A percentile compares a stretch with the other conserved stretches of the same genome.
phyloP scores from a whole-genome alignment of 2,797 vertebrate genomes.

The Nyctalus aviator region DNA sequence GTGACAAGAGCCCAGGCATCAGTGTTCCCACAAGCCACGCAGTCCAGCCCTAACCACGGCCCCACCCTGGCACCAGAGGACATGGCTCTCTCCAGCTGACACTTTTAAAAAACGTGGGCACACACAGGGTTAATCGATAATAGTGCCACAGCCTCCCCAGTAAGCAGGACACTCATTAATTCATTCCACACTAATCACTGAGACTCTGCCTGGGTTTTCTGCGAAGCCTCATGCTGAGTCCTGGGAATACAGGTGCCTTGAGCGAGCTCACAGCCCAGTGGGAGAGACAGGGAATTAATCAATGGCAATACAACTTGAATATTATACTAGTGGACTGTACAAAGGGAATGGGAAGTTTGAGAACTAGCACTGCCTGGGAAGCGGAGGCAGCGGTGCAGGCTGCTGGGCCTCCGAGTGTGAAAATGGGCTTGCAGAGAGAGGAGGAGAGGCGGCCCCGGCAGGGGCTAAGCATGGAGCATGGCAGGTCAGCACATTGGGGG shows the following conservation, averaged over 20 bases:
- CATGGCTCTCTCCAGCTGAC: not conserved
- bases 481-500: not conserved
- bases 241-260: constrained; percentile 38
- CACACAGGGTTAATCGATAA: not conserved
- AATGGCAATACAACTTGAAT: not conserved
- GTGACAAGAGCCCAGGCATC: constrained; percentile 61
- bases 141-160: not conserved
- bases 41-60: not conserved
- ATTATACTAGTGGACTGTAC: not conserved
- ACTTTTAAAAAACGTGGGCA: not conserved
- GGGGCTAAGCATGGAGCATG: not conserved
- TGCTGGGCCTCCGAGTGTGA: not conserved
- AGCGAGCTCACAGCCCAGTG: not conserved
- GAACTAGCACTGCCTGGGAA: not conserved
- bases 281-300: constrained; percentile 49
- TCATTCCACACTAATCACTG: not conserved
- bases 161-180: not conserved
- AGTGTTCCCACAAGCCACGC: constrained; percentile 16
- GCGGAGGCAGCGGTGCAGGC: not conserved
- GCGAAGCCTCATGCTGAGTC: constrained; percentile 33
- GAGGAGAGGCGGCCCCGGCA: not conserved
- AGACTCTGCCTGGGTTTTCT: not conserved
- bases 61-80: not conserved
- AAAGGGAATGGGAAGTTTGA: not conserved
- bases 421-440: not conserved